Percentiles rank a stretch among this genome's conserved stretches.
phyloP scores from a whole-genome alignment of 2,113 vertebrate genomes.

The Cyprinodon variegatus region DNA sequence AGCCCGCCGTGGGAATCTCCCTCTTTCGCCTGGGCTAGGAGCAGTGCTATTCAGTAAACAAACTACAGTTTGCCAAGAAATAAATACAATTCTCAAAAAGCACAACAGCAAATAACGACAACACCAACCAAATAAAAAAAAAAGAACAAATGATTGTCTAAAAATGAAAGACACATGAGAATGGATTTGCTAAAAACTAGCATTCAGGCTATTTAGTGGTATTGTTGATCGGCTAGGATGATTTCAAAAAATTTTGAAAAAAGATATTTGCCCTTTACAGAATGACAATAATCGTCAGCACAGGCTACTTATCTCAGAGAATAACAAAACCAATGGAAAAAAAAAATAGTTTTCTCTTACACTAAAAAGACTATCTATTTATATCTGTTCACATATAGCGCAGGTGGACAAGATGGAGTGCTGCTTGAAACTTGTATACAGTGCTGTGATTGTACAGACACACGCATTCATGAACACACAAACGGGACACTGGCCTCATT shows the following conservation, averaged over 20 bases:
- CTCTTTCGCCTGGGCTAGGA: conserved; percentile 81
- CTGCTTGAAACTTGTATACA: conserved; percentile 73
- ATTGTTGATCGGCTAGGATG: conserved; percentile 74
- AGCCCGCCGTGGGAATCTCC: conserved; percentile 76
- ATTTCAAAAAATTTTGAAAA: conserved; percentile 56
- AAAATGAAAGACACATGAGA: conserved; percentile 91
- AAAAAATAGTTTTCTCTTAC: conserved; percentile 70
- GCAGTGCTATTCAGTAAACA: conserved; percentile 98
- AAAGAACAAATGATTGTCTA: conserved; percentile 96
- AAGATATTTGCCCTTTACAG: conserved; percentile 74
- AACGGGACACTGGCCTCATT: conserved; percentile 62
- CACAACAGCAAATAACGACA: conserved; percentile 93
- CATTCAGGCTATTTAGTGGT: conserved; percentile 89
- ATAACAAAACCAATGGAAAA: conserved; percentile 44
- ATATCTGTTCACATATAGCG: conserved; percentile 74
- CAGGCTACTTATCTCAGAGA: conserved; percentile 73
- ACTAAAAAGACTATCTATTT: conserved; percentile 76
- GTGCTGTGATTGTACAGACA: conserved; percentile 80
- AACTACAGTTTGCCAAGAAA: conserved; percentile 98
- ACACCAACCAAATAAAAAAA: conserved; percentile 79
- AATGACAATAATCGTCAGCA: conserved; percentile 77
- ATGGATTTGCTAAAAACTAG: conserved; percentile 87
- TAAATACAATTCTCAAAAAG: conserved; percentile 98
- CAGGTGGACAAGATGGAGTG: conserved; percentile 67
- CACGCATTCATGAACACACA: conserved; percentile 72